Conservation (phyloP, 1,140 invertebrate genomes). For the Berghia stephanieae region DNA sequence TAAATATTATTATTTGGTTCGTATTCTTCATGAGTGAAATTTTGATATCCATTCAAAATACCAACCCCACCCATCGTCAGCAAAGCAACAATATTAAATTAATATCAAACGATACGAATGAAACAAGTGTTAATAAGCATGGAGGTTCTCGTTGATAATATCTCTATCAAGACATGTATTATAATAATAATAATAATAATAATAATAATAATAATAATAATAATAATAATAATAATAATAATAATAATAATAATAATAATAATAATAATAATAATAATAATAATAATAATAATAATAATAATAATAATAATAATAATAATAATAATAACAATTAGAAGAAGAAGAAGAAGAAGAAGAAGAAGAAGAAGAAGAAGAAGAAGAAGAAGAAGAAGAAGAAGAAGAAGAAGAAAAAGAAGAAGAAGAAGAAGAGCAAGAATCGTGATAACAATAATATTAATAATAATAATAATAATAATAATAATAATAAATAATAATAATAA, state of each 20-base stretch:
- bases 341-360: not conserved
- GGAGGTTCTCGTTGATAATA: not conserved
- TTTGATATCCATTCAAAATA: not conserved
- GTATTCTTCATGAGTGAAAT: not conserved
- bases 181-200: constrained; percentile 4
- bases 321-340: no score
- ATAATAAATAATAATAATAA: no score
- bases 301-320: not conserved
- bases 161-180: not conserved
- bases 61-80: not conserved
- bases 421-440: no score
- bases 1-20: no score
- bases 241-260: constrained; percentile 4
- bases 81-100: not conserved
- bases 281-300: not conserved
- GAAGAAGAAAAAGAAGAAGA: no score
- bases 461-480: no score
- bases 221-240: constrained; percentile 4
- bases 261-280: not conserved
- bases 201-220: constrained; percentile 4
- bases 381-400: no score
- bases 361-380: not conserved
- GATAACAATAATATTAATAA: no score
- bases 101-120: not conserved
- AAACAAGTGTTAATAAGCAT: not conserved